Percentiles rank a stretch among this genome's conserved stretches.
phyloP scores from a whole-genome alignment of 2,888 invertebrate species.

The Protophormia terraenovae region DNA sequence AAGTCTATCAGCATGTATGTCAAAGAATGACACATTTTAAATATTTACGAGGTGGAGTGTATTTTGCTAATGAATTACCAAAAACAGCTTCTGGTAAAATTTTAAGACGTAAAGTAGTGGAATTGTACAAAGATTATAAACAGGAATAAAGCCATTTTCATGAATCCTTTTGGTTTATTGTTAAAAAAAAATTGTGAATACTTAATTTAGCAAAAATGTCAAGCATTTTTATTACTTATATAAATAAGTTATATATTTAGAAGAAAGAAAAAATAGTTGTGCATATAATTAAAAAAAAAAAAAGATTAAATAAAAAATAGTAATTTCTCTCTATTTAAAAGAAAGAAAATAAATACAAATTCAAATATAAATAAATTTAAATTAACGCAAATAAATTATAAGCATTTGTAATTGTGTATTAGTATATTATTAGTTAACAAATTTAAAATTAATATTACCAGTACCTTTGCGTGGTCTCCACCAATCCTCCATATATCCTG shows the following conservation, averaged over 20 bases:
- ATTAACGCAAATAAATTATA: constrained; percentile 27
- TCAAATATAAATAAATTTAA: constrained; percentile 10
- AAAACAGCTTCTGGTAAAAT: constrained; percentile 69
- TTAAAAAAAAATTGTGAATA: constrained; percentile 9
- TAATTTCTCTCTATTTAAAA: constrained; percentile 11
- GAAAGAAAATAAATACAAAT: too few relatives aligned
- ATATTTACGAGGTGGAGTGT: constrained; percentile 70
- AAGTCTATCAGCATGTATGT: constrained; percentile 70
- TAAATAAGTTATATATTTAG: constrained; percentile 2
- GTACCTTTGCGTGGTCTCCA: constrained; percentile 98
- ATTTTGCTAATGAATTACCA: constrained; percentile 68
- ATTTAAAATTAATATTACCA: constrained; percentile 74
- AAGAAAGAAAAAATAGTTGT: constrained; percentile 30
- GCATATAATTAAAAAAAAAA: neutral
- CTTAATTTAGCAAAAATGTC: constrained; percentile 5
- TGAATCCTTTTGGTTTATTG: constrained; percentile 52
- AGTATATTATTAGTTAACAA: constrained; percentile 66
- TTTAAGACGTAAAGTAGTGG: constrained; percentile 54
- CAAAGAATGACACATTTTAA: constrained; percentile 68
- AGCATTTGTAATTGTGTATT: constrained; percentile 69
- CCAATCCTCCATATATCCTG: constrained; percentile 99
- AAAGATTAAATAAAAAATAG: constrained; percentile 5
- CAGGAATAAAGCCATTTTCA: too few relatives aligned
- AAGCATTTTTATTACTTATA: constrained; percentile 49
- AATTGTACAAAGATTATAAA: constrained; percentile 52